Evolutionary conservation across 1,140 invertebrate species (phyloP).

Genomic region (Helicoverpa zea): DNA sequence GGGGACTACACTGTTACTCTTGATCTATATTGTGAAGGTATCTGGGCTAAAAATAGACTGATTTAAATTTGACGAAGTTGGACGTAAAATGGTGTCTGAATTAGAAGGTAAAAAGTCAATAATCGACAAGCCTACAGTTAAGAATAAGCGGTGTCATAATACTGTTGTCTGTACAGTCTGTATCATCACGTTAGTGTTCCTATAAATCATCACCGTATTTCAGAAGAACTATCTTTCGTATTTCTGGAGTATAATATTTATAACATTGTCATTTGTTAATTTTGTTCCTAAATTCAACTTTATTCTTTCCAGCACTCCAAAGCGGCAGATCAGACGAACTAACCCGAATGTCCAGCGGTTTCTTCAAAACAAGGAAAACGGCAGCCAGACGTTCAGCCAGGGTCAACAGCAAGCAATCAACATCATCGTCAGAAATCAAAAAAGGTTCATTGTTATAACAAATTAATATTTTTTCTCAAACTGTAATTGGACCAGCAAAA

Average conservation of each 20-base stretch:
- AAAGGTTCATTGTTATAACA: slow-evolving; percentile 68
- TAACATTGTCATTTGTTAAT: no score
- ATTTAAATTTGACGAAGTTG: not conserved
- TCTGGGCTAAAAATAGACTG: not conserved
- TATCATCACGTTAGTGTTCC: no score
- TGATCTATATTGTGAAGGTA: not conserved
- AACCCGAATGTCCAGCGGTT: slow-evolving; percentile 84
- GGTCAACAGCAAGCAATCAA: slow-evolving; percentile 88
- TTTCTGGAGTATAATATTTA: no score
- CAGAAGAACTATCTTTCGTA: no score
- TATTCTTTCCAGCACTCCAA: slow-evolving; percentile 75
- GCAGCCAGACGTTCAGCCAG: slow-evolving; percentile 92
- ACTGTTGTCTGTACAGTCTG: no score
- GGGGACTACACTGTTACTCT: not conserved
- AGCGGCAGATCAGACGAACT: slow-evolving; percentile 88
- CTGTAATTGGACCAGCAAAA: not conserved
- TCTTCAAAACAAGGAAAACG: slow-evolving; percentile 92
- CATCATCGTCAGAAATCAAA: slow-evolving; percentile 78
- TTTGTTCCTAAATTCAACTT: not conserved
- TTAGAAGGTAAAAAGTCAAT: no score
- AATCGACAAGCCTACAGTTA: no score
- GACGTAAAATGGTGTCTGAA: no score
- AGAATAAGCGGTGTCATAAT: no score
- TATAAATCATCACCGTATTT: no score
- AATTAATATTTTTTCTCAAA: slow-evolving; percentile 29